Evolutionary conservation across 53 echinoderm and acorn worm species (phyloP).

Genomic region (Holothuria leucospilota): DNA sequence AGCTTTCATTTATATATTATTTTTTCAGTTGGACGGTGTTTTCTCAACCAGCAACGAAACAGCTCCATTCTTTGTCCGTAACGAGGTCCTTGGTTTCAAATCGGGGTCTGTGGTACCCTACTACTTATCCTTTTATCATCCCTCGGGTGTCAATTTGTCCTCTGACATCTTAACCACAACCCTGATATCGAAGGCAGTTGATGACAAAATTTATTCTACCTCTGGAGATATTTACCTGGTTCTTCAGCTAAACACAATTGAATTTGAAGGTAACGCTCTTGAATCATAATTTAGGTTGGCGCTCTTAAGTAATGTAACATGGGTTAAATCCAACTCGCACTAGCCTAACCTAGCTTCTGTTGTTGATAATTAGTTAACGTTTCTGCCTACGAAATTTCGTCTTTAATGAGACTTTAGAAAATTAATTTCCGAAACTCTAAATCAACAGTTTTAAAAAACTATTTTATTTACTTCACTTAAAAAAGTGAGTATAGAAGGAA

Average conservation of each 20-base stretch:
- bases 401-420: too few species aligned
- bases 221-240: constrained; percentile 11
- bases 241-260: neutral
- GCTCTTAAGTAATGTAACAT: too few species aligned
- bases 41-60: constrained; percentile 11
- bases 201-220: constrained; percentile 1
- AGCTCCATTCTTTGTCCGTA: constrained; percentile 1
- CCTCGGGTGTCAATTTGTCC: constrained; percentile 1
- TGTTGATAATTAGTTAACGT: too few species aligned
- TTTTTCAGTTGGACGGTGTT: constrained; percentile 21
- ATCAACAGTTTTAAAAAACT: too few species aligned
- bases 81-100: constrained; percentile 33
- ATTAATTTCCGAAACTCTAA: too few species aligned
- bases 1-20: neutral
- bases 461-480: too few species aligned
- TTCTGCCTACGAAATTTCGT: too few species aligned
- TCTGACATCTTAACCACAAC: neutral
- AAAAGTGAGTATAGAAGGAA: too few species aligned
- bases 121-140: constrained; percentile 2
- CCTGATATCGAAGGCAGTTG: neutral
- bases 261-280: constrained; percentile 9
- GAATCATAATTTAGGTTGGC: too few species aligned
- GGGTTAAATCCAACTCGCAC: too few species aligned
- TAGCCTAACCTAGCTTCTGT: too few species aligned
- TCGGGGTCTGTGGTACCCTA: constrained; percentile 27